Base-by-base conservation (phyloP, 2,888 invertebrate species). In the Pandemis heparana region DNA sequence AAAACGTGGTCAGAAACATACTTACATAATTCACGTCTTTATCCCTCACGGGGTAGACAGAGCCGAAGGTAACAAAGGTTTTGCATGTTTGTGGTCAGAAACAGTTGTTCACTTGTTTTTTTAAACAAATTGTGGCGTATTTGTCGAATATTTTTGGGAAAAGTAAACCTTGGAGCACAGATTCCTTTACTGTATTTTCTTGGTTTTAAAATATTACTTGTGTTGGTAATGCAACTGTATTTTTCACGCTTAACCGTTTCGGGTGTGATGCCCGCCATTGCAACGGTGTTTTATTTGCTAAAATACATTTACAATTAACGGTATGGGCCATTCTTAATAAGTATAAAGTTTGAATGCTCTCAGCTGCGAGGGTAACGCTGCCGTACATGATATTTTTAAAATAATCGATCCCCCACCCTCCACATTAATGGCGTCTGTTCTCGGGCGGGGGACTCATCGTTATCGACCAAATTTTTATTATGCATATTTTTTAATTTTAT, bases 351-450 rank as follows among this genome's bases (percentile, higher is more conserved):
- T 18, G n/a, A 63, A 46, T 48, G 32, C 63, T 63, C 39, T 56
- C 46, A 41, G 60, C 63, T 41, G 68, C 71, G 62, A 9, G 56
- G 67, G 12, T 18, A 53, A 46, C 46, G 46, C 43, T 43, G 46
- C 32, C 48, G 63, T 39, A 63, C 68, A 77, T 77, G 77, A 79
- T 79, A 79, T 82, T 80, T 80, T 77, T 63, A 80, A 83, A 82
- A 81, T 81, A 81, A 82, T 82, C 82, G 82, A 81, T 81, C 71
- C 76, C 74, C 75, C 75, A 70, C 81, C 81, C 77, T 75, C 51
- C 71, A 68, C 71, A 69, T 71, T 76, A 75, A 75, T 67, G 63
- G 75, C 75, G 78, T 72, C 76, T 75, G 76, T 68, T 71, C 77
- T 64, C 61, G 63, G 60, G 73, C 70, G 61, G 74, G 77, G 77